Evolutionary conservation across 2,113 vertebrate genomes (phyloP).

Genomic region (Mionectes macconnelli): DNA sequence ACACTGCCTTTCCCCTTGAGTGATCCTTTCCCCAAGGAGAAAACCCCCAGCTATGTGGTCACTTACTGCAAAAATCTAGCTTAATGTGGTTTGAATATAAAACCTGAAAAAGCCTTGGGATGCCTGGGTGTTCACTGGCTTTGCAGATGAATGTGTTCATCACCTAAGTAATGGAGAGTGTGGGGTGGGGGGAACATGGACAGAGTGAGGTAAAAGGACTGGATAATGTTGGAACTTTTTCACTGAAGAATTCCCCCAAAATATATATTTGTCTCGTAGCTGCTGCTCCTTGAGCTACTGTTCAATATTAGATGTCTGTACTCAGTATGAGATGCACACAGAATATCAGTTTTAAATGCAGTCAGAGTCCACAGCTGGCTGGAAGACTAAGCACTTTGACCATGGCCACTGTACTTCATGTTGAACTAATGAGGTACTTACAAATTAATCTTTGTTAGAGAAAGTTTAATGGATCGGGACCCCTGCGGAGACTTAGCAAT

Average conservation of each 20-base stretch:
- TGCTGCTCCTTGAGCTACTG: neutral
- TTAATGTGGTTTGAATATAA: neutral
- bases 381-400: neutral
- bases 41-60: neutral
- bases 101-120: neutral
- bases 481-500: neutral
- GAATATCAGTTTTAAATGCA: neutral
- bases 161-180: neutral
- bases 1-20: neutral
- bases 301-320: neutral
- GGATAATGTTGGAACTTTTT: neutral
- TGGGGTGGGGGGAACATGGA: rapidly evolving
- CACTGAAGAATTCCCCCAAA: neutral
- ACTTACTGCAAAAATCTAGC: neutral
- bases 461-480: neutral
- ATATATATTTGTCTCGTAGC: neutral
- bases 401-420: neutral
- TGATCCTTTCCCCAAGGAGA: neutral
- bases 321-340: neutral
- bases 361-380: neutral
- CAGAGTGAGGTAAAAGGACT: neutral
- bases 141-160: neutral
- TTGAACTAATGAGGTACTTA: neutral
- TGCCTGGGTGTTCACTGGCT: neutral
- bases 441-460: conserved; percentile 15